A percentile compares a stretch with the other conserved stretches of the same genome.
Conservation (phyloP, 2,888 invertebrate genomes). For the Eupithecia dodoneata region DNA sequence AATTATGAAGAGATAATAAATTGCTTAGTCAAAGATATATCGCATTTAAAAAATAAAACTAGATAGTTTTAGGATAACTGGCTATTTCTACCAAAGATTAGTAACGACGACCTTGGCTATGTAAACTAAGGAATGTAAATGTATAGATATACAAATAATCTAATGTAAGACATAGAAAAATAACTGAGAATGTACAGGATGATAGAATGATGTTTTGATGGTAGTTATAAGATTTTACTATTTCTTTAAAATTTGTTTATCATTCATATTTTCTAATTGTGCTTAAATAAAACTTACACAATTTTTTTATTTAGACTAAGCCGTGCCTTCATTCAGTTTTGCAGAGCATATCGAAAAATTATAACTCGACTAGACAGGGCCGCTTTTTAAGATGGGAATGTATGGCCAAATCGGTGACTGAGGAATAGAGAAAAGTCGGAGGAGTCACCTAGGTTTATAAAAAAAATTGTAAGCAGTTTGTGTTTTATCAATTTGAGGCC, state of each 20-base stretch:
- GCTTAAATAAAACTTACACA: background rate
- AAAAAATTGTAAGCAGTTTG: background rate
- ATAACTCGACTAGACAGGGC: background rate
- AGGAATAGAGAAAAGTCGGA: background rate
- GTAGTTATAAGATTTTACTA: conserved; percentile 13
- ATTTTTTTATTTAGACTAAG: background rate
- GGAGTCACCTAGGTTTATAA: background rate
- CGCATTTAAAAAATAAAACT: conserved; percentile 2
- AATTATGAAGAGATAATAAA: conserved; percentile 1
- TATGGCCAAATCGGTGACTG: background rate
- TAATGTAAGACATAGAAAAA: conserved; percentile 10
- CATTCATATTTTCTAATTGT: background rate
- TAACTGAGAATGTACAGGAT: conserved; percentile 26
- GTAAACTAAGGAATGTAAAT: conserved; percentile 57
- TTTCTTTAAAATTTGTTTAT: background rate
- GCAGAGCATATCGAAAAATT: background rate
- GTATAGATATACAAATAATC: conserved; percentile 12
- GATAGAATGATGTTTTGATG: conserved; percentile 14
- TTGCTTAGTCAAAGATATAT: background rate
- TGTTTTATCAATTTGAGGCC: background rate
- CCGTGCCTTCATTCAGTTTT: background rate
- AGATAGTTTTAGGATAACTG: background rate
- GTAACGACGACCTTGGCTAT: conserved; percentile 61
- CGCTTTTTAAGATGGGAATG: background rate
- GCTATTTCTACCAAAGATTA: conserved; percentile 1